A percentile compares a stretch with the other conserved stretches of the same genome.
Conservation (phyloP, 1,140 invertebrate species). For the Ostrea edulis region DNA sequence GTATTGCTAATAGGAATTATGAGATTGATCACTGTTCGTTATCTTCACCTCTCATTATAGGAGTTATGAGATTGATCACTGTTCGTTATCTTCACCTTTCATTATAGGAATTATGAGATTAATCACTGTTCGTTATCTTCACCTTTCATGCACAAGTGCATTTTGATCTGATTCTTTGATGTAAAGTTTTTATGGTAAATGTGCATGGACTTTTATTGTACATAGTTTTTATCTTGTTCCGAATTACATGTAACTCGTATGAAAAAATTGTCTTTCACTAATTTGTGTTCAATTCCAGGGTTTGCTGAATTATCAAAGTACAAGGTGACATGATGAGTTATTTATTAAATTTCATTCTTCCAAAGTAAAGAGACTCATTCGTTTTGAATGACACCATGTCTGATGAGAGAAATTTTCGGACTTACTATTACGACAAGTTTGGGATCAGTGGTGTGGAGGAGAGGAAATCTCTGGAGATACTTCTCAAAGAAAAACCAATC, state of each 20-base stretch:
- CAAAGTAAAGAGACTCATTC: neutral
- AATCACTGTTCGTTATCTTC: too few relatives aligned
- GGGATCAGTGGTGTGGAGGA: constrained; percentile 94
- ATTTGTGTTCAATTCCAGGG: neutral
- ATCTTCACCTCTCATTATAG: too few relatives aligned
- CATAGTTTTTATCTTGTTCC: too few relatives aligned
- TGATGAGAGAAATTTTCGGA: constrained; percentile 89
- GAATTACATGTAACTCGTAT: neutral
- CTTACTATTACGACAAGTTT: constrained; percentile 93
- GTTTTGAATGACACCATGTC: constrained; percentile 46
- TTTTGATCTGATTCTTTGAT: too few relatives aligned
- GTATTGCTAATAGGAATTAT: too few relatives aligned
- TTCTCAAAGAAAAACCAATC: constrained; percentile 91
- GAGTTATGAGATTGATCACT: too few relatives aligned
- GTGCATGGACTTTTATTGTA: too few relatives aligned
- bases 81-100: too few relatives aligned
- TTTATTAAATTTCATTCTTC: neutral
- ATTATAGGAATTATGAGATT: too few relatives aligned
- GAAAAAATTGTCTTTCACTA: neutral
- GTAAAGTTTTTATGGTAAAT: too few relatives aligned
- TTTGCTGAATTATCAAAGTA: neutral
- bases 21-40: too few relatives aligned
- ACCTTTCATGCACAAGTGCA: too few relatives aligned
- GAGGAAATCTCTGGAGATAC: constrained; percentile 94
- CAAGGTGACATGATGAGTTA: neutral